A percentile compares a stretch with the other conserved stretches of the same genome.
Conservation (phyloP, 1,140 invertebrate species). For the Drosophila bifasciata region DNA sequence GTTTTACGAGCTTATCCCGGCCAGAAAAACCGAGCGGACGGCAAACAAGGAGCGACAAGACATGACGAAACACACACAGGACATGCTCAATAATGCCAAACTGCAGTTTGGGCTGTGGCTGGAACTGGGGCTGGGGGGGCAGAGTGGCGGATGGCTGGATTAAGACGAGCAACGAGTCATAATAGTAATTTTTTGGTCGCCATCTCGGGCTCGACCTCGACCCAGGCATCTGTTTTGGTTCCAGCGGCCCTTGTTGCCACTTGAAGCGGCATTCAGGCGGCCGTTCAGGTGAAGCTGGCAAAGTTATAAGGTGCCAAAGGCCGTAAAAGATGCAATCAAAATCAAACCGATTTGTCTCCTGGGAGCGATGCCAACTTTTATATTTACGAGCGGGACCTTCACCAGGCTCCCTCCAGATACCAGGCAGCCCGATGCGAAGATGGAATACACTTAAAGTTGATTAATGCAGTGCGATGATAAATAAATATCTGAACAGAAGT, state of each 20-base stretch:
- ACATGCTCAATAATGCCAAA: slow-evolving; percentile 55
- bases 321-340: slow-evolving; percentile 81
- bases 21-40: slow-evolving; percentile 27
- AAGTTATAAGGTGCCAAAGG: slow-evolving; percentile 81
- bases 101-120: slow-evolving; percentile 37
- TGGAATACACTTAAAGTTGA: slow-evolving; percentile 36
- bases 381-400: slow-evolving; percentile 61
- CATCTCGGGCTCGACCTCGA: slow-evolving; percentile 3
- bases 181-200: slow-evolving; percentile 22
- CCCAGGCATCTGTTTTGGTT: slow-evolving; percentile 24
- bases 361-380: slow-evolving; percentile 78
- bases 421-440: slow-evolving; percentile 13
- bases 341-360: slow-evolving; percentile 81
- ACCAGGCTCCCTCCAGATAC: slow-evolving; percentile 10
- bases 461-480: slow-evolving; percentile 20
- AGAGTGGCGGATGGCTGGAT: slow-evolving; percentile 20
- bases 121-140: not conserved
- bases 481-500: slow-evolving; percentile 32
- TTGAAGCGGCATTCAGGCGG: slow-evolving; percentile 22
- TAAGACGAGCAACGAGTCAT: slow-evolving; percentile 36
- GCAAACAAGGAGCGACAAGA: slow-evolving; percentile 28
- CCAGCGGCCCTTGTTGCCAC: slow-evolving; percentile 2
- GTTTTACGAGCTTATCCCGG: slow-evolving; percentile 74
- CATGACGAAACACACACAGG: slow-evolving; percentile 68
- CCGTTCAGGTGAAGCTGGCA: slow-evolving; percentile 32